Evolutionary conservation across 1,140 invertebrate genomes (phyloP).

Genomic region (Bursaphelenchus mucronatus): DNA sequence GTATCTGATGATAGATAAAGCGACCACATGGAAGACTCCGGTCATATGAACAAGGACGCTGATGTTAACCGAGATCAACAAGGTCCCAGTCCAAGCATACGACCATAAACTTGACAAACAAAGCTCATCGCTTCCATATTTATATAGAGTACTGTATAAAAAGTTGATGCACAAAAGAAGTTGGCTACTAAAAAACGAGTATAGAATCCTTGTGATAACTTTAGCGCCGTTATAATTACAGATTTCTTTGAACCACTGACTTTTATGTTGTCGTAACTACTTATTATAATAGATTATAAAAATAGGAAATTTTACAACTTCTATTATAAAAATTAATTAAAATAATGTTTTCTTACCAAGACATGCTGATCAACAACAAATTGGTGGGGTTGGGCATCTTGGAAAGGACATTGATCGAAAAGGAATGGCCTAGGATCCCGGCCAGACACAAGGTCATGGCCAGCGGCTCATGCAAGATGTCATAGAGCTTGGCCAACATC

Average conservation of each 20-base stretch:
- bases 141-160: slow-evolving; percentile 49
- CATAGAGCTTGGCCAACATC: slow-evolving; percentile 21
- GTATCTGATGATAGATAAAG: slow-evolving; percentile 50
- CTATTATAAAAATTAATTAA: background rate
- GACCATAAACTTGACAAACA: slow-evolving; percentile 45
- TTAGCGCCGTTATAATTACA: background rate
- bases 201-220: background rate
- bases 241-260: background rate
- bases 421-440: slow-evolving; percentile 43
- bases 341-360: slow-evolving; percentile 22
- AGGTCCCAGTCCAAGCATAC: slow-evolving; percentile 40
- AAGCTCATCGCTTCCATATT: slow-evolving; percentile 41
- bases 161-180: slow-evolving; percentile 45
- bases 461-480: slow-evolving; percentile 40
- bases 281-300: background rate
- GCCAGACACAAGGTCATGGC: slow-evolving; percentile 46
- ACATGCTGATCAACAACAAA: slow-evolving; percentile 49
- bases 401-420: slow-evolving; percentile 40
- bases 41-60: slow-evolving; percentile 50
- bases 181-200: slow-evolving; percentile 4
- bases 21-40: slow-evolving; percentile 52
- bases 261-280: background rate
- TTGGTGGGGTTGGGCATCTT: slow-evolving; percentile 50
- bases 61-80: slow-evolving; percentile 48
- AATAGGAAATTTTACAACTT: background rate